A percentile compares a stretch with the other conserved stretches of the same genome.
These are phyloP conservation scores for Sinocyclocheilus maitianheensis DNA, from an alignment of 2,113 vertebrate genomes.

Conservation along the genomic window DNA sequence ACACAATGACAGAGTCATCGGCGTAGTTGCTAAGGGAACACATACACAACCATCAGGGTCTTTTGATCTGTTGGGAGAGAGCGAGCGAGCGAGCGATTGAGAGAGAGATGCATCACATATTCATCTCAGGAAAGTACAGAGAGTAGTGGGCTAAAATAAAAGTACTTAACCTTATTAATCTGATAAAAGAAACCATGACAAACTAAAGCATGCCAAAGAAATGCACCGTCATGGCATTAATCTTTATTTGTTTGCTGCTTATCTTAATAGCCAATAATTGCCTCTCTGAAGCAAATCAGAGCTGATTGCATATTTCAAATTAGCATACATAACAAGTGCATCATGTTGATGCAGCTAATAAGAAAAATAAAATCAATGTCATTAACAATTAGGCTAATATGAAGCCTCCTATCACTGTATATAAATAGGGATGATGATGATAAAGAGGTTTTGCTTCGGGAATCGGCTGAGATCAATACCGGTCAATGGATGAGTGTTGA, in stretches of 20 bases:
- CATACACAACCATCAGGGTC: constrained; percentile 45
- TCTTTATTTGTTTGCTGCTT: constrained; percentile 7
- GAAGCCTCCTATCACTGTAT: background rate
- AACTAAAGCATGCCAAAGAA: background rate
- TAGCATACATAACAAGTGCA: constrained; percentile 18
- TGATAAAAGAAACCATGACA: background rate
- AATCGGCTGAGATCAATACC: background rate
- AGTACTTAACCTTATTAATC: constrained; percentile 29
- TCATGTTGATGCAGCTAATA: constrained; percentile 25
- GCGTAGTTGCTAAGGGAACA: constrained; percentile 46
- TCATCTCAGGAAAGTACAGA: background rate
- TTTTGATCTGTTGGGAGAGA: constrained; percentile 43
- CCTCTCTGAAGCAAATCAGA: constrained; percentile 23
- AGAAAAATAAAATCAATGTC: background rate
- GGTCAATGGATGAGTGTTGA: constrained; percentile 21
- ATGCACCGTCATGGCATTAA: background rate
- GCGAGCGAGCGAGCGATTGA: background rate
- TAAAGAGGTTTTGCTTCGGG: background rate
- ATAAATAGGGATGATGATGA: background rate
- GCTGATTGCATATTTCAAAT: constrained; percentile 37
- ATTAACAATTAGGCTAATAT: background rate
- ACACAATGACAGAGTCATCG: constrained; percentile 45
- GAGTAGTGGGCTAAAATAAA: background rate
- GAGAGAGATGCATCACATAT: constrained; percentile 1
- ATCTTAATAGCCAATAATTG: constrained; percentile 20